These are phyloP conservation scores for Psylliodes chrysocephalus DNA, from an alignment of 2,888 invertebrate species.

Conservation along the genomic window DNA sequence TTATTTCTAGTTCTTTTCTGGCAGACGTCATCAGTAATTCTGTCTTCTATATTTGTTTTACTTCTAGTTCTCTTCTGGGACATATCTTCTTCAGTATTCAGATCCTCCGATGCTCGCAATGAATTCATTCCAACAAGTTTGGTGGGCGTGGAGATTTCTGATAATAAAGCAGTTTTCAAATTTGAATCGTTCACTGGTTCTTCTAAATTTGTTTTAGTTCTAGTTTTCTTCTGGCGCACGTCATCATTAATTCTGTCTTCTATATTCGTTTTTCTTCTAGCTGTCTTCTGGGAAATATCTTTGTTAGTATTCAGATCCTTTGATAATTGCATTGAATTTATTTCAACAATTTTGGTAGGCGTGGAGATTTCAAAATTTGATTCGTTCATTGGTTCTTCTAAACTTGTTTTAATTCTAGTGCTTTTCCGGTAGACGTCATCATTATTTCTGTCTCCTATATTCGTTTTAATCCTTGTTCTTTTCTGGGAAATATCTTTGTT, in stretches of 20 bases:
- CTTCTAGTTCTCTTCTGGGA: conserved; percentile 16
- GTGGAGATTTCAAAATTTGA: not conserved
- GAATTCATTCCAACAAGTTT: too few relatives aligned
- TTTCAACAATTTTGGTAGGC: too few relatives aligned
- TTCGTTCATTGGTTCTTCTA: not conserved
- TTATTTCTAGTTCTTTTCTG: conserved; percentile 1
- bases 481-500: not conserved
- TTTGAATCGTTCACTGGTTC: not conserved
- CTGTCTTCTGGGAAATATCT: not conserved
- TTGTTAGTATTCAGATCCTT: not conserved
- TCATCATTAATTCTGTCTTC: conserved; percentile 9
- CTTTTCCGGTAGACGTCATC: not conserved
- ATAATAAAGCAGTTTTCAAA: not conserved
- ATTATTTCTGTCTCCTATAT: conserved; percentile 16
- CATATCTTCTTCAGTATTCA: not conserved
- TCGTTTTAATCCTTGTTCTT: conserved; percentile 28
- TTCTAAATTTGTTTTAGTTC: conserved; percentile 15
- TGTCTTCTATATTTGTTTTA: conserved; percentile 28
- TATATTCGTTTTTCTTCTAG: conserved; percentile 31
- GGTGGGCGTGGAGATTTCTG: too few relatives aligned
- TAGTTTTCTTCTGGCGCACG: not conserved
- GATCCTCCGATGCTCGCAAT: too few relatives aligned
- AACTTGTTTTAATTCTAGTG: conserved; percentile 11
- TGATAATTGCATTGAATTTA: too few relatives aligned
- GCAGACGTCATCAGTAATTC: not conserved